phyloP scores from a whole-genome alignment of 2,888 invertebrate species.

The Cosmia pyralina region DNA sequence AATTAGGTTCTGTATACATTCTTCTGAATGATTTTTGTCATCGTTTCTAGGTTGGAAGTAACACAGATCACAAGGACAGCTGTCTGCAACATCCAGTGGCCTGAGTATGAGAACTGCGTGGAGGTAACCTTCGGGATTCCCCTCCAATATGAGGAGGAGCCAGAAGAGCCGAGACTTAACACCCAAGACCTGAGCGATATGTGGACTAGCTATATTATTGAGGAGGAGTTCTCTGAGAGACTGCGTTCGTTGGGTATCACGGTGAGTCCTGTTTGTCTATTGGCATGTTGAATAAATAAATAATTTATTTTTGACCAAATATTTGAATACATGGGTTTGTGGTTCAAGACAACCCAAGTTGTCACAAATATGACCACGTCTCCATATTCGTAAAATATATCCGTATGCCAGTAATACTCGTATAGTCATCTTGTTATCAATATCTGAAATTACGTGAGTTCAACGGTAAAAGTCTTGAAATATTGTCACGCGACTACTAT shows the following conservation, averaged over 20 bases:
- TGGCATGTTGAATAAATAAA: background rate
- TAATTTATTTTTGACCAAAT: background rate
- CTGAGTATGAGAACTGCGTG: constrained; percentile 79
- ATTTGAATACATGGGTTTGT: background rate
- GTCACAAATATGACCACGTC: background rate
- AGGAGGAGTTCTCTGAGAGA: constrained; percentile 76
- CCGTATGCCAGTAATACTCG: too few relatives aligned
- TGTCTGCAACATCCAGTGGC: constrained; percentile 85
- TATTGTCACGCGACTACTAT: background rate
- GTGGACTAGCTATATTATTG: constrained; percentile 77
- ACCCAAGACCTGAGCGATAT: constrained; percentile 76
- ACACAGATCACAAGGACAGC: constrained; percentile 78
- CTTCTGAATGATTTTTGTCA: background rate
- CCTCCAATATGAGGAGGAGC: constrained; percentile 75
- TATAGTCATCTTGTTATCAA: background rate
- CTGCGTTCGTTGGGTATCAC: constrained; percentile 76
- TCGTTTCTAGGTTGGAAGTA: constrained; percentile 77
- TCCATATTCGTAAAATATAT: background rate
- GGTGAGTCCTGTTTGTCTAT: constrained; percentile 68
- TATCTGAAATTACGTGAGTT: background rate
- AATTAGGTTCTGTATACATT: background rate
- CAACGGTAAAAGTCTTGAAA: background rate
- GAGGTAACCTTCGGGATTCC: constrained; percentile 81
- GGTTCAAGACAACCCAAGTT: background rate
- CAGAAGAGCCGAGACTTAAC: constrained; percentile 71